A percentile compares a stretch with the other conserved stretches of the same genome.
phyloP scores from a whole-genome alignment of 2,797 vertebrate genomes.

The Argya squamiceps region DNA sequence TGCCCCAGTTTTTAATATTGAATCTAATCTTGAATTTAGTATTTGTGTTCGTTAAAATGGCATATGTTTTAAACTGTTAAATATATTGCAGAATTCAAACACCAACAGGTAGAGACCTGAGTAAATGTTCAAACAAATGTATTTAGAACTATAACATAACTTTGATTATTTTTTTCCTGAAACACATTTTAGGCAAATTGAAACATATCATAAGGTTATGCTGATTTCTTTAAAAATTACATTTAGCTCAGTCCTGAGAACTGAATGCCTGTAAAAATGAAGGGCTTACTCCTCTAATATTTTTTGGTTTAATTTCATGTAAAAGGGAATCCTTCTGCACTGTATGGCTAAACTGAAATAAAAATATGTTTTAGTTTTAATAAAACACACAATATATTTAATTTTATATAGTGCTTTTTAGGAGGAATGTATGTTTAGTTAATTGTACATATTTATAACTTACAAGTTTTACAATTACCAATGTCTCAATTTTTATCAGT shows the following conservation, averaged over 20 bases:
- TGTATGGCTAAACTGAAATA: neutral
- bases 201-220: neutral
- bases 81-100: neutral
- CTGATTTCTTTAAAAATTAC: neutral
- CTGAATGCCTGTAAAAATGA: neutral
- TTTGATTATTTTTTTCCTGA: neutral
- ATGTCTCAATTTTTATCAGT: neutral
- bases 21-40: neutral
- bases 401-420: neutral
- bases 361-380: neutral
- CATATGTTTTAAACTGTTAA: neutral
- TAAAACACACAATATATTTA: neutral
- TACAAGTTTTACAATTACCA: neutral
- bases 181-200: neutral
- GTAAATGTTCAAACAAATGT: neutral
- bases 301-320: neutral
- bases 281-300: neutral
- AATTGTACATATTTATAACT: neutral
- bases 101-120: neutral
- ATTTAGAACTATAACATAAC: neutral
- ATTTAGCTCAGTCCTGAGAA: neutral
- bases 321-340: neutral
- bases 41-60: neutral
- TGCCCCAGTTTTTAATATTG: neutral
- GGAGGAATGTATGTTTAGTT: neutral